Base-by-base conservation (phyloP, 2,113 vertebrate species). In the Oophaga pumilio region DNA sequence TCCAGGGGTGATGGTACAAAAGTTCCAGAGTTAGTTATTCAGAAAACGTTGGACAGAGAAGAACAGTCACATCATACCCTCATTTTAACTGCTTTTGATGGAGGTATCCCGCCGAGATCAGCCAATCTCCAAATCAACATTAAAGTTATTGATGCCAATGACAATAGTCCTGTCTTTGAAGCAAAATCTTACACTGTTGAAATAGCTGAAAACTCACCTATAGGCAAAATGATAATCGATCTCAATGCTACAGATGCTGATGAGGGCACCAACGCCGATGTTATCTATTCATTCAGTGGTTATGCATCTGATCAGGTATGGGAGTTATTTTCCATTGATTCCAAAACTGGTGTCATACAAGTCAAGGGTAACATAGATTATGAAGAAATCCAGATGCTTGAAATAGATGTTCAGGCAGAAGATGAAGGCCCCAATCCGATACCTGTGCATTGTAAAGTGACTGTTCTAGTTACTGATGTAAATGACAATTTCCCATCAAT, bases 401-500 rank as follows among this genome's bases (percentile, higher is more conserved):
- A 99, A 93, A 99, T 99, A 52, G 98, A 99, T 71, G 92, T 99
- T 50, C 98, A 99, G 93, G 98, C 98, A 78, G 94, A 97, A 59
- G 98, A 99, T 93, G 89, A 99, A 87, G 98, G 98, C 9, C 98
- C 98, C 68, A 99, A 99, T 93, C 97, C 98, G 62, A 97, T 99
- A 83, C 98, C 98, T 0, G 98, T 97, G 84, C 98, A 99, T 92
- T 99, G 98, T 94, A 99, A 99, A 93, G 97, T 99, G 91, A 98
- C 97, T 0, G 98, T 99, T 74, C 96, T 97, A 92, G 97, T 99
- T 85, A 91, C 98, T 0, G 98, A 99, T 93, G 97, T 96, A 88
- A 99, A 99, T 64, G 98, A 99, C 95, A 99, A 99, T 86, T 97
- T 96, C 56, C 98, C 98, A 60, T 95, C 96, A 88, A 98, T 99